These are phyloP conservation scores for Eupithecia vulgata DNA, from an alignment of 2,888 invertebrate genomes.

Conservation along the genomic window DNA sequence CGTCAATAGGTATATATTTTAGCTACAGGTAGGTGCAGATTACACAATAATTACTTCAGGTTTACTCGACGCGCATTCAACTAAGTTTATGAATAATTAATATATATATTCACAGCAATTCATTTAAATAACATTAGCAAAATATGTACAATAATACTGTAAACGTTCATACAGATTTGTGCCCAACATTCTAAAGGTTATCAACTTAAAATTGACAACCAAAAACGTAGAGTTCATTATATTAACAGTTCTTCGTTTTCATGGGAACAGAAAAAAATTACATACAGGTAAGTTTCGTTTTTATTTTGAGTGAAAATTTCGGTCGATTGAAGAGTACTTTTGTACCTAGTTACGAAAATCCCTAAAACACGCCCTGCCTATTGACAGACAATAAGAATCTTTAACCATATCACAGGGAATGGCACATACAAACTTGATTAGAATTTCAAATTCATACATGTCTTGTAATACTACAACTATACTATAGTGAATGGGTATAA, in stretches of 20 bases:
- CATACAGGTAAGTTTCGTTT: too few species aligned
- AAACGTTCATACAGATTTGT: slow-evolving; percentile 53
- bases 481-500: neutral
- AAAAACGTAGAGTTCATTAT: neutral
- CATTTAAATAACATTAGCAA: slow-evolving; percentile 43
- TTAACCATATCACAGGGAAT: slow-evolving; percentile 71
- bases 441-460: slow-evolving; percentile 48
- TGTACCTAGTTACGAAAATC: too few species aligned
- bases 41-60: neutral
- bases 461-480: slow-evolving; percentile 34
- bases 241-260: neutral
- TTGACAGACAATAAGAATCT: slow-evolving; percentile 45
- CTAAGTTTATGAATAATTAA: neutral
- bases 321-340: neutral
- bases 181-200: slow-evolving; percentile 46
- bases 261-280: too few species aligned
- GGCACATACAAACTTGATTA: slow-evolving; percentile 51
- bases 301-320: neutral
- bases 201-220: neutral
- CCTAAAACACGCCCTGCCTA: neutral
- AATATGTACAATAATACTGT: slow-evolving; percentile 59
- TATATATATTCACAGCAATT: slow-evolving; percentile 43
- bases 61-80: neutral
- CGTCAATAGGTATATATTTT: slow-evolving; percentile 14
- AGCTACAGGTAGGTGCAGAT: slow-evolving; percentile 12